Conservation (phyloP, 2,888 invertebrate species). For the Cylloceria caligata region DNA sequence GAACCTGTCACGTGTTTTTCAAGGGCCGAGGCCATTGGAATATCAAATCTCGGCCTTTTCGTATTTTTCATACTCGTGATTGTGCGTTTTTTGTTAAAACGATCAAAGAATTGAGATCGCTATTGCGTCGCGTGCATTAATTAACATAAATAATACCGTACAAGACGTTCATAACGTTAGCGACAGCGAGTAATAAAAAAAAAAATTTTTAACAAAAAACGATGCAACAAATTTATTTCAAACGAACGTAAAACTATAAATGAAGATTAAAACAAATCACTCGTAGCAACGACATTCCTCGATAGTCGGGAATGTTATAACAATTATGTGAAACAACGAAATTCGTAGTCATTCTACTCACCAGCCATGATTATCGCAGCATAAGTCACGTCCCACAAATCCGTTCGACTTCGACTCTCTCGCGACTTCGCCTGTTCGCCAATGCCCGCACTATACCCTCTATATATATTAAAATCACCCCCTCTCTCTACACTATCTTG, state of each 20-base stretch:
- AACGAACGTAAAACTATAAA: neutral
- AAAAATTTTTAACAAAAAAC: too few species aligned
- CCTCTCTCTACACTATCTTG: neutral
- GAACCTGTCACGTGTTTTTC: slow-evolving; percentile 56
- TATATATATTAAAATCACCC: slow-evolving; percentile 26
- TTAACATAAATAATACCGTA: slow-evolving; percentile 10
- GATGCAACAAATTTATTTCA: neutral
- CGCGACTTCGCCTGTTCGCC: slow-evolving; percentile 33
- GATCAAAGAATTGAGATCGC: neutral
- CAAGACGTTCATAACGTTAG: neutral
- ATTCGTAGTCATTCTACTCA: slow-evolving; percentile 74
- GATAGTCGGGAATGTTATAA: neutral
- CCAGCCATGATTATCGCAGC: slow-evolving; percentile 83
- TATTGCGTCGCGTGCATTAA: neutral
- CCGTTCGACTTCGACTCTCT: slow-evolving; percentile 51
- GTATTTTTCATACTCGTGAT: slow-evolving; percentile 49
- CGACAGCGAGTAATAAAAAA: too few species aligned
- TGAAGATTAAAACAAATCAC: neutral
- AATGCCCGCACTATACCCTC: slow-evolving; percentile 32
- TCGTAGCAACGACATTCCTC: slow-evolving; percentile 28
- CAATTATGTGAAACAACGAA: slow-evolving; percentile 27
- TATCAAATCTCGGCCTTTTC: slow-evolving; percentile 57
- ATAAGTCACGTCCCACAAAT: slow-evolving; percentile 82
- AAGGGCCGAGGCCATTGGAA: neutral
- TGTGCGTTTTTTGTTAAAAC: neutral